Conservation (phyloP, 2,888 invertebrate species). For the Melinaea menophilus region DNA sequence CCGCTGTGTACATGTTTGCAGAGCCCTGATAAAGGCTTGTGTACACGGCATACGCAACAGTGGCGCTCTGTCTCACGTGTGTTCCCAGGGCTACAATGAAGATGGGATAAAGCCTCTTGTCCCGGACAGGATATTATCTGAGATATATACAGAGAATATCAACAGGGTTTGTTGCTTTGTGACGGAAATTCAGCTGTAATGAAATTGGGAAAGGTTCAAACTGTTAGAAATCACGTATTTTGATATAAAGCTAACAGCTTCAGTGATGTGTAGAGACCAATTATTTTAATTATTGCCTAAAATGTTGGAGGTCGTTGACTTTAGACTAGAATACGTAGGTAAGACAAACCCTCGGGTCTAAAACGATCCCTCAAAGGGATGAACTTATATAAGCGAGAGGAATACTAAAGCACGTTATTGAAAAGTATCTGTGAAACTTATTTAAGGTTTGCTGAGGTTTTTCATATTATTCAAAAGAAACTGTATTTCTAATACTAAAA, state of each 20-base stretch:
- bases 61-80: constrained; percentile 20
- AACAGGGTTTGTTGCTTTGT: constrained; percentile 9
- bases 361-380: constrained; percentile 31
- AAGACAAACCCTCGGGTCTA: constrained; percentile 30
- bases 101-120: constrained; percentile 22
- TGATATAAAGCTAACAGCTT: too few species aligned
- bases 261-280: too few species aligned
- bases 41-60: constrained; percentile 10
- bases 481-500: too few species aligned
- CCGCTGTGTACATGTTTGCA: constrained; percentile 23
- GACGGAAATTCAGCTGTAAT: too few species aligned
- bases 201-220: too few species aligned
- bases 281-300: background rate
- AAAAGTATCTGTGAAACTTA: background rate
- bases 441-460: background rate
- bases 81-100: constrained; percentile 22
- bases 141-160: constrained; percentile 6
- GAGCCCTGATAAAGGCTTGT: constrained; percentile 24
- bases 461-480: background rate
- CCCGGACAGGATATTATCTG: constrained; percentile 9
- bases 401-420: constrained; percentile 30
- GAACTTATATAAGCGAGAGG: constrained; percentile 35
- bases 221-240: too few species aligned
- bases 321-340: constrained; percentile 6
- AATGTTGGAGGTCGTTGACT: constrained; percentile 1